Percentiles rank a stretch among this genome's conserved stretches.
These are phyloP conservation scores for Tetranychus urticae DNA, from an alignment of 1,140 invertebrate species.

Conservation along the genomic window DNA sequence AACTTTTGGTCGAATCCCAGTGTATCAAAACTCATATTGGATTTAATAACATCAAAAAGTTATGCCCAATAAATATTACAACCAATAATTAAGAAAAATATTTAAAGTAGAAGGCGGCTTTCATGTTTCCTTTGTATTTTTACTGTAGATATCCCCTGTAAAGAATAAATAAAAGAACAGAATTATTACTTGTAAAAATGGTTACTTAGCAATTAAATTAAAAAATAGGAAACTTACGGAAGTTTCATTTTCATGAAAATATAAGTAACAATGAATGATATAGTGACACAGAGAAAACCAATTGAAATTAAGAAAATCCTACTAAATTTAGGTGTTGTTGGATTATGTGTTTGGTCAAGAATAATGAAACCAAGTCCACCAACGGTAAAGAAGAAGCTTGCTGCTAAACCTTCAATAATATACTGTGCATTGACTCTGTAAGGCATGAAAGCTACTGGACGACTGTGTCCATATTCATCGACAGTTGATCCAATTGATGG, in stretches of 20 bases:
- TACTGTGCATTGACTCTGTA: constrained; percentile 95
- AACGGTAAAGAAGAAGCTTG: constrained; percentile 82
- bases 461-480: constrained; percentile 81
- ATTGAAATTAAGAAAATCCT: constrained; percentile 69
- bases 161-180: too few species aligned
- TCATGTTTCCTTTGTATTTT: too few species aligned
- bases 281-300: constrained; percentile 71
- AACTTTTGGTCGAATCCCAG: too few species aligned
- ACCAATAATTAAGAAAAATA: too few species aligned
- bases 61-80: too few species aligned
- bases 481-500: constrained; percentile 91
- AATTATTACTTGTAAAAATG: too few species aligned
- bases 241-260: constrained; percentile 98
- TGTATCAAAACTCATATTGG: too few species aligned
- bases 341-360: constrained; percentile 74
- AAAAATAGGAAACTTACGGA: constrained; percentile 33
- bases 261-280: constrained; percentile 88
- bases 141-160: too few species aligned
- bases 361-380: constrained; percentile 91
- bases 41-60: too few species aligned
- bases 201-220: neutral
- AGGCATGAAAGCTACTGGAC: constrained; percentile 91
- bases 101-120: too few species aligned
- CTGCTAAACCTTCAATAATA: constrained; percentile 92
- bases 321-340: constrained; percentile 72